A percentile compares a stretch with the other conserved stretches of the same genome.
Evolutionary conservation across 2,888 invertebrate species (phyloP).

Genomic region (Acleris holmiana): DNA sequence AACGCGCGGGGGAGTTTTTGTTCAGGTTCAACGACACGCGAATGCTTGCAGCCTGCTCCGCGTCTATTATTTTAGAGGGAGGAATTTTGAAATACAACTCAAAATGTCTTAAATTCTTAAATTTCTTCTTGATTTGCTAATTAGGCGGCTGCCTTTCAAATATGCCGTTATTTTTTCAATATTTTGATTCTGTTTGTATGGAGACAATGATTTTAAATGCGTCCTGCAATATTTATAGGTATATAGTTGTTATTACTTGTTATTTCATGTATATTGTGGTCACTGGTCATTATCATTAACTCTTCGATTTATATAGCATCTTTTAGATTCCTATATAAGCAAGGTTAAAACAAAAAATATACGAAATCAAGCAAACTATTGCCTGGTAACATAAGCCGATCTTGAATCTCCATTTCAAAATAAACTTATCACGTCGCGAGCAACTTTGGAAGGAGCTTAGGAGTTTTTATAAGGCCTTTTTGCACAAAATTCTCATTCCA

Average conservation of each 20-base stretch:
- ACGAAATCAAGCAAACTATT: constrained; percentile 5
- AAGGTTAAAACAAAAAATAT: constrained; percentile 1
- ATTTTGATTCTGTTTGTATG: neutral
- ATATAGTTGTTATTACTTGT: too few relatives aligned
- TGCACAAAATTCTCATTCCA: constrained; percentile 69
- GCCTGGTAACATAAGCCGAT: constrained; percentile 52
- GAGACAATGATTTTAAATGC: too few relatives aligned
- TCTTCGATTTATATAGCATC: too few relatives aligned
- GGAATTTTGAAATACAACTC: neutral
- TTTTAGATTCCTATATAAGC: neutral
- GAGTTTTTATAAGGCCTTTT: constrained; percentile 71
- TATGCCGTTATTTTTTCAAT: neutral
- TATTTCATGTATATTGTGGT: too few relatives aligned
- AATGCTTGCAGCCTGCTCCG: constrained; percentile 50
- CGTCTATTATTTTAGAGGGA: constrained; percentile 9
- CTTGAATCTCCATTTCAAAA: constrained; percentile 71
- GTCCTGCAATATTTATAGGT: too few relatives aligned
- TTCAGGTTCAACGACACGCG: constrained; percentile 77
- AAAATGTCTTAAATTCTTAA: constrained; percentile 4
- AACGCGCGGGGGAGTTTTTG: constrained; percentile 79
- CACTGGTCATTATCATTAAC: too few relatives aligned
- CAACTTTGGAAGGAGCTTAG: constrained; percentile 61
- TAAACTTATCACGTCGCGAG: constrained; percentile 78
- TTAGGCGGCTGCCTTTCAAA: neutral
- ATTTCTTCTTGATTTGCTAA: constrained; percentile 10